Conservation (phyloP, 2,888 invertebrate species). For the Corythucha ciliata region DNA sequence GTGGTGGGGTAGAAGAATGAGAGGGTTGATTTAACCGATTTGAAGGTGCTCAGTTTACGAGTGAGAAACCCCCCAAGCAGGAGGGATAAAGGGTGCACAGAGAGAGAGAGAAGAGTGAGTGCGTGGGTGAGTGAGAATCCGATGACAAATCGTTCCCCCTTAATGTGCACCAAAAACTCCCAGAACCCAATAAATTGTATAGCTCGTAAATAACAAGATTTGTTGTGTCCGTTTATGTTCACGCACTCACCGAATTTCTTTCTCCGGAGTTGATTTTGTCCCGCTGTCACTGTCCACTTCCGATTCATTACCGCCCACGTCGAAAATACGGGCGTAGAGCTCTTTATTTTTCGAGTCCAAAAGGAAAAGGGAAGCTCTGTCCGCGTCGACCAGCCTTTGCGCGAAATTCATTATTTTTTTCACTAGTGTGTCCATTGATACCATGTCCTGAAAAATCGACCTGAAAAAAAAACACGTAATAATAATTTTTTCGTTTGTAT, state of each 20-base stretch:
- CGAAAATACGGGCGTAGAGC: slow-evolving; percentile 74
- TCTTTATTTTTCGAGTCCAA: slow-evolving; percentile 63
- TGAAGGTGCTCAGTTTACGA: too few relatives aligned
- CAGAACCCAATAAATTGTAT: too few relatives aligned
- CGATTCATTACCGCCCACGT: slow-evolving; percentile 47
- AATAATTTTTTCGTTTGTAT: background rate
- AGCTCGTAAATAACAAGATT: too few relatives aligned
- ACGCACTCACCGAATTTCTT: slow-evolving; percentile 34
- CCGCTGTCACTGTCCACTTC: slow-evolving; percentile 32
- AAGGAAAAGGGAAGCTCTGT: slow-evolving; percentile 72
- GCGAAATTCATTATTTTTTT: slow-evolving; percentile 77
- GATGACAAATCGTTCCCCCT: too few relatives aligned
- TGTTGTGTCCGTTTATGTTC: too few relatives aligned
- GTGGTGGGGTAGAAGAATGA: too few relatives aligned
- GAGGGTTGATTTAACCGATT: too few relatives aligned
- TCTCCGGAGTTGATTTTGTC: slow-evolving; percentile 26
- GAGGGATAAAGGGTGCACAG: too few relatives aligned
- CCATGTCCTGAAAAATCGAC: slow-evolving; percentile 80
- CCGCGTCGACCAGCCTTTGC: slow-evolving; percentile 69
- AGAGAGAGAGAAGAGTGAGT: too few relatives aligned
- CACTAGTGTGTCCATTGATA: slow-evolving; percentile 70
- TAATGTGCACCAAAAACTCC: too few relatives aligned
- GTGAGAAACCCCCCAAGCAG: too few relatives aligned
- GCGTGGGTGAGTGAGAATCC: too few relatives aligned
- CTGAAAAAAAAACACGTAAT: slow-evolving; percentile 43